Evolutionary conservation across 2,113 vertebrate genomes (phyloP).

Genomic region (Mandrillus leucophaeus): DNA sequence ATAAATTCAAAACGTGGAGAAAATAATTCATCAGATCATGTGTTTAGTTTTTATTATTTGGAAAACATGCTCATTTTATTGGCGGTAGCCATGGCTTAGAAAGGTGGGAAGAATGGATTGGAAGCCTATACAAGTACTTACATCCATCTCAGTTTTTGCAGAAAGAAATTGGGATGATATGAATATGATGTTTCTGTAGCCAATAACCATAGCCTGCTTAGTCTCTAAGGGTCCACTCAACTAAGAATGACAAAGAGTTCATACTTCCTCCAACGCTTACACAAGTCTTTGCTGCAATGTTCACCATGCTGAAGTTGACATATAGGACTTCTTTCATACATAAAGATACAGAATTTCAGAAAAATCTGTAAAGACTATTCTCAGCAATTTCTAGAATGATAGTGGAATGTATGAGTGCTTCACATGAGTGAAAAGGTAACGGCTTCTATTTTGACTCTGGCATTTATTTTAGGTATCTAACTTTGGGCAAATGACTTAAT

Average conservation of each 20-base stretch:
- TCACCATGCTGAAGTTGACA: not conserved
- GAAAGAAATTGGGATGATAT: not conserved
- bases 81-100: not conserved
- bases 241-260: not conserved
- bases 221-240: not conserved
- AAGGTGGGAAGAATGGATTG: not conserved
- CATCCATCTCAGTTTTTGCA: not conserved
- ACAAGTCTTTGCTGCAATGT: not conserved
- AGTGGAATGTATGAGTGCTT: accelerated
- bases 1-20: not conserved
- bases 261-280: not conserved
- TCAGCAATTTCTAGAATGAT: not conserved
- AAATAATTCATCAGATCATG: not conserved
- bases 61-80: not conserved
- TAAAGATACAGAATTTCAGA: not conserved
- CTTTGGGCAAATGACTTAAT: not conserved
- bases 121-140: not conserved
- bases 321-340: not conserved
- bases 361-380: not conserved
- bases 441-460: not conserved
- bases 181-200: not conserved
- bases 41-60: not conserved
- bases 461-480: not conserved
- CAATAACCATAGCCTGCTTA: too few relatives aligned
- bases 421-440: not conserved